Evolutionary conservation across 2,113 vertebrate species (phyloP).

Genomic region (Acrocephalus arundinaceus): DNA sequence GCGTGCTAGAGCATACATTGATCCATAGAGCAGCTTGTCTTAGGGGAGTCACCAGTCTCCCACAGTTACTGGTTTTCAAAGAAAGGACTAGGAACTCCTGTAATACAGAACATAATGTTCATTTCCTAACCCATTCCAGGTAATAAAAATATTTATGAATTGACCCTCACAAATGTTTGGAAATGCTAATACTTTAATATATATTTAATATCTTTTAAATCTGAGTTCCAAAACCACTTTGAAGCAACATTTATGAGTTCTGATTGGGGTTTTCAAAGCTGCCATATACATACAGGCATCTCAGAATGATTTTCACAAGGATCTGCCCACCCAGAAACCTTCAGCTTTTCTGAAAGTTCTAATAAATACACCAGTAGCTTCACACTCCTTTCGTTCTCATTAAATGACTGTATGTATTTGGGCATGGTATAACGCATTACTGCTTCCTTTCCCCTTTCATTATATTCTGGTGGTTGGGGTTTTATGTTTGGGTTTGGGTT

Average conservation of each 20-base stretch:
- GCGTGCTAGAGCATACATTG: background rate
- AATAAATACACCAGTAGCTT: background rate
- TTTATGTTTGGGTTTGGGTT: background rate
- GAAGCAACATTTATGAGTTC: background rate
- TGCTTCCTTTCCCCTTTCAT: background rate
- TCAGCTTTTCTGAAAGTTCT: background rate
- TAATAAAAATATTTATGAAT: background rate
- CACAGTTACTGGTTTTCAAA: background rate
- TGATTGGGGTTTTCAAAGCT: background rate
- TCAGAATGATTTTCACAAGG: background rate
- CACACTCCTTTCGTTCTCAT: background rate
- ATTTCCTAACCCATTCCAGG: background rate
- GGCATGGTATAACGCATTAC: background rate
- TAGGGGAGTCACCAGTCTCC: background rate
- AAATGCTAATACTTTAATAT: background rate
- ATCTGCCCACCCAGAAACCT: background rate
- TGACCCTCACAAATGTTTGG: background rate
- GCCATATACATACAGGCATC: background rate
- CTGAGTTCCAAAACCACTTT: background rate
- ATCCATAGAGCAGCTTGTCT: accelerated
- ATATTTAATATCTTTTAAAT: background rate
- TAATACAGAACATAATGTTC: background rate
- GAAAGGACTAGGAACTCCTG: background rate
- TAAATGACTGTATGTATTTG: background rate
- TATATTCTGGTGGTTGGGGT: background rate